Conservation (phyloP, 2,113 vertebrate genomes). For the Xenopus laevis region DNA sequence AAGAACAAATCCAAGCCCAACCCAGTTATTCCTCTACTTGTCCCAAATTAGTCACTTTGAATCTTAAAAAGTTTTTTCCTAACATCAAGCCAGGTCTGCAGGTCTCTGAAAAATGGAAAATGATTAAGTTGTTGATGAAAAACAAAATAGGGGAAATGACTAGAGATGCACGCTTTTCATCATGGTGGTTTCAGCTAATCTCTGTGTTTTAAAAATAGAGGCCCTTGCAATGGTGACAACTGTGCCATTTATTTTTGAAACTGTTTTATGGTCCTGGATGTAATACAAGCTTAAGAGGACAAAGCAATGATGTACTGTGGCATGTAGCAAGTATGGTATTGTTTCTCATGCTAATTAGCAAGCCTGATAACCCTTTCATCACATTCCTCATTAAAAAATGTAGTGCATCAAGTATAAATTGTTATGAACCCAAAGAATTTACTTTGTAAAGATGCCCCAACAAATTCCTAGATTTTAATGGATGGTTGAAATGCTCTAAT, state of each 20-base stretch:
- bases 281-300: slow-evolving; percentile 37
- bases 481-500: no score
- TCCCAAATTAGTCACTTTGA: no score
- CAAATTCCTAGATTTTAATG: no score
- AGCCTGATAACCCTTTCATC: slow-evolving; percentile 9
- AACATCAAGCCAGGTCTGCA: no score
- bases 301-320: background rate
- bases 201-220: slow-evolving; percentile 59
- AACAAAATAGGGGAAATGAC: slow-evolving; percentile 17
- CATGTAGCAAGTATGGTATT: background rate
- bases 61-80: no score
- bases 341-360: slow-evolving; percentile 25
- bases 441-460: no score
- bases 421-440: no score
- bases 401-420: background rate
- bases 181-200: slow-evolving; percentile 46
- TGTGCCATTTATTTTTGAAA: slow-evolving; percentile 56
- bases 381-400: background rate
- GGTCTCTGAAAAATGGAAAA: background rate
- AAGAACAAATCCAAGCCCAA: no score
- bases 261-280: slow-evolving; percentile 28
- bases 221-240: slow-evolving; percentile 56
- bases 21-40: no score
- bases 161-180: slow-evolving; percentile 21
- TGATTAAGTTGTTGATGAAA: slow-evolving; percentile 5